Conservation (phyloP, 1,140 invertebrate species). For the Aphis craccivora region DNA sequence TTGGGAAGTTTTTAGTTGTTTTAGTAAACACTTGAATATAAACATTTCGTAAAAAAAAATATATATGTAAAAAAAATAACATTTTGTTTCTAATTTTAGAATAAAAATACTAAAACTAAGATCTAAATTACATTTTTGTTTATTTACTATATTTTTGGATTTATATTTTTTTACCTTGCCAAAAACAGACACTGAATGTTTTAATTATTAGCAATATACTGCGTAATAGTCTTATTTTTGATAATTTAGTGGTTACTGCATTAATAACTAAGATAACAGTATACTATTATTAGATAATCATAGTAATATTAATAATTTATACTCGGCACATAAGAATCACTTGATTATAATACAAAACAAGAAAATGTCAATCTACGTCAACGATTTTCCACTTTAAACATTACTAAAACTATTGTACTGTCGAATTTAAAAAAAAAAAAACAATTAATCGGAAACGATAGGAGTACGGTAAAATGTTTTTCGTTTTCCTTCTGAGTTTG, state of each 20-base stretch:
- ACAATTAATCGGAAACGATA: not conserved
- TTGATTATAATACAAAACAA: not conserved
- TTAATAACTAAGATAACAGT: not conserved
- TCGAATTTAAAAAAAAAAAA: not conserved
- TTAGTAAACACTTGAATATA: not conserved
- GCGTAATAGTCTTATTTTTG: not conserved
- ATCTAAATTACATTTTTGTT: not conserved
- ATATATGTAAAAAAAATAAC: too few relatives aligned
- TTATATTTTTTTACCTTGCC: not conserved
- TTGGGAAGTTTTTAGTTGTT: not conserved
- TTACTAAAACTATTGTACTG: not conserved
- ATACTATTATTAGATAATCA: not conserved
- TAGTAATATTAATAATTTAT: not conserved
- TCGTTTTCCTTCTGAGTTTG: not conserved
- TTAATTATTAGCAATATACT: not conserved
- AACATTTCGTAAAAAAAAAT: not conserved
- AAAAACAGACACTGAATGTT: not conserved
- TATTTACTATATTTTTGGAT: not conserved
- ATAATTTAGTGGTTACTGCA: not conserved
- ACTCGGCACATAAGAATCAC: not conserved
- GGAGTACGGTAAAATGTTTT: not conserved
- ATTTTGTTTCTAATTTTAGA: too few relatives aligned
- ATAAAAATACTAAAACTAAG: too few relatives aligned
- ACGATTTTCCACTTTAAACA: not conserved
- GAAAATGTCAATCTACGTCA: not conserved